These are phyloP conservation scores for Calidris pygmaea DNA, from an alignment of 2,113 vertebrate species.

Conservation along the genomic window DNA sequence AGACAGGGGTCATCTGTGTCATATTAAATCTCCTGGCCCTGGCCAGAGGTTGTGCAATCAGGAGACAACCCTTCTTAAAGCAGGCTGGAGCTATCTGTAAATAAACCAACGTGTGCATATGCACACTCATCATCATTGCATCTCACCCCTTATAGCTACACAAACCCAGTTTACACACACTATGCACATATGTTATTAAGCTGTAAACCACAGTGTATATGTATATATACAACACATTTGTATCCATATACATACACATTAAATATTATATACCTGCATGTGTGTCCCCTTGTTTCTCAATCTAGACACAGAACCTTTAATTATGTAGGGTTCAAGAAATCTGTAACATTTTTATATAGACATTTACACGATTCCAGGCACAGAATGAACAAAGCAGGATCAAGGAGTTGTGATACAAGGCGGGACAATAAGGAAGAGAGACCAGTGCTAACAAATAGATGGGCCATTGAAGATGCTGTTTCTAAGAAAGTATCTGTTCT, in stretches of 20 bases:
- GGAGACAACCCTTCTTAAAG: not conserved
- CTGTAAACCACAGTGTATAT: rapidly evolving
- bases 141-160: not conserved
- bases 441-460: not conserved
- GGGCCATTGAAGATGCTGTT: not conserved
- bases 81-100: not conserved
- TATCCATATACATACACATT: rapidly evolving
- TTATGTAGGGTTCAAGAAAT: not conserved
- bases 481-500: not conserved
- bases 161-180: not conserved
- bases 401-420: not conserved
- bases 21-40: not conserved
- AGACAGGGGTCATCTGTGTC: not conserved
- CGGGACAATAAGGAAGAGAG: not conserved
- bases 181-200: not conserved
- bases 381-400: not conserved
- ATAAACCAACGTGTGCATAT: not conserved
- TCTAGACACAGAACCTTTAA: not conserved
- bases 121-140: too few relatives aligned
- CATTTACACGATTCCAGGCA: not conserved
- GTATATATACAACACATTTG: rapidly evolving
- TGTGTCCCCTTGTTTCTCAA: not conserved
- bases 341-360: not conserved
- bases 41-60: not conserved
- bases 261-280: not conserved